A percentile compares a stretch with the other conserved stretches of the same genome.
phyloP scores from a whole-genome alignment of 2,113 vertebrate genomes.

The Carlito syrichta region DNA sequence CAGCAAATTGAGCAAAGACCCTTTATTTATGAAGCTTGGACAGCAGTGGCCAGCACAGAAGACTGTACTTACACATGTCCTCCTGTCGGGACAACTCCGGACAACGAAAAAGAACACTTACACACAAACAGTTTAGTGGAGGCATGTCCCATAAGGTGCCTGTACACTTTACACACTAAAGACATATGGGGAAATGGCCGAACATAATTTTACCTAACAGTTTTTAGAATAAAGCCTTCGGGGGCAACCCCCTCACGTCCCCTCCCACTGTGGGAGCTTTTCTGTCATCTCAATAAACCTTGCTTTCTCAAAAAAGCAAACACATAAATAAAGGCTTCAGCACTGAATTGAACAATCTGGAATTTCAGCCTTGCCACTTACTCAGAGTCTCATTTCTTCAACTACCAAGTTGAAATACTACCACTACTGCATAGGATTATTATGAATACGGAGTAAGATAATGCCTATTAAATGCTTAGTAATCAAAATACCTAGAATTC shows the following conservation, averaged over 20 bases:
- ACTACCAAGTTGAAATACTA: not conserved
- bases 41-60: not conserved
- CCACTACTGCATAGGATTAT: not conserved
- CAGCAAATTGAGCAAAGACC: not conserved
- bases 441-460: not conserved
- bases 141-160: not conserved
- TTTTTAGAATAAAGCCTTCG: constrained; percentile 16
- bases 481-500: not conserved
- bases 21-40: not conserved
- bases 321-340: not conserved
- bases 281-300: too few relatives aligned
- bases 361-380: not conserved
- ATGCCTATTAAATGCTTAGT: not conserved
- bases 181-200: not conserved
- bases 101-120: not conserved
- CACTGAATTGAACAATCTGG: not conserved
- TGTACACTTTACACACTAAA: not conserved
- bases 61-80: not conserved
- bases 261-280: too few relatives aligned
- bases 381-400: not conserved
- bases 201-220: not conserved
- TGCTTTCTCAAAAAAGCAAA: too few relatives aligned
- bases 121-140: not conserved
- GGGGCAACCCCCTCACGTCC: too few relatives aligned
- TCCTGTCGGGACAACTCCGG: not conserved